Percentiles rank a stretch among this genome's conserved stretches.
These are phyloP conservation scores for Mobula hypostoma DNA, from an alignment of 2,113 vertebrate genomes.

Conservation along the genomic window DNA sequence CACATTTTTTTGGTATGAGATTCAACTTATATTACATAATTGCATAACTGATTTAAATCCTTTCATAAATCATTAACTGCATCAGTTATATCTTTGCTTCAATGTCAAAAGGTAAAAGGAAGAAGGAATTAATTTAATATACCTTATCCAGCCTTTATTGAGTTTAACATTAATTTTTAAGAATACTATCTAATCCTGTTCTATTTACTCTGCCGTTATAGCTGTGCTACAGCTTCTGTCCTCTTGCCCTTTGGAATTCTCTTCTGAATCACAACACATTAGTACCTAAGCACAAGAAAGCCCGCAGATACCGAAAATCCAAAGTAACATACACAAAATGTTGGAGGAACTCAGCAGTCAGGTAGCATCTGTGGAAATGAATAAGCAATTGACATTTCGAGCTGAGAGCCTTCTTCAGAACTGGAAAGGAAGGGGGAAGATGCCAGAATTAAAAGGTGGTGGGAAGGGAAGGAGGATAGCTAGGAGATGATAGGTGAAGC, in stretches of 20 bases:
- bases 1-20: not conserved
- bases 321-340: no score
- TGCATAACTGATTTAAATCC: not conserved
- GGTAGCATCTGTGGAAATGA: no score
- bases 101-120: not conserved
- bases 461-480: no score
- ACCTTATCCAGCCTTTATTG: not conserved
- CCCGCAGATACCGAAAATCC: no score
- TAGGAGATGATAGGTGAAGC: no score
- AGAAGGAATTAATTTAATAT: not conserved
- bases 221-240: not conserved
- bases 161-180: slow-evolving; percentile 9
- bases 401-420: no score
- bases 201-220: no score
- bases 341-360: no score
- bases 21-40: not conserved
- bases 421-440: no score
- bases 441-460: no score
- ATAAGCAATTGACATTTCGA: no score
- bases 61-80: not conserved
- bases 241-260: not conserved
- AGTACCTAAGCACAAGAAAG: no score
- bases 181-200: not conserved
- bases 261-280: not conserved
- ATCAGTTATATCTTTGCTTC: not conserved